Evolutionary conservation across 2,113 vertebrate genomes (phyloP).

Genomic region (Ailurus styani): DNA sequence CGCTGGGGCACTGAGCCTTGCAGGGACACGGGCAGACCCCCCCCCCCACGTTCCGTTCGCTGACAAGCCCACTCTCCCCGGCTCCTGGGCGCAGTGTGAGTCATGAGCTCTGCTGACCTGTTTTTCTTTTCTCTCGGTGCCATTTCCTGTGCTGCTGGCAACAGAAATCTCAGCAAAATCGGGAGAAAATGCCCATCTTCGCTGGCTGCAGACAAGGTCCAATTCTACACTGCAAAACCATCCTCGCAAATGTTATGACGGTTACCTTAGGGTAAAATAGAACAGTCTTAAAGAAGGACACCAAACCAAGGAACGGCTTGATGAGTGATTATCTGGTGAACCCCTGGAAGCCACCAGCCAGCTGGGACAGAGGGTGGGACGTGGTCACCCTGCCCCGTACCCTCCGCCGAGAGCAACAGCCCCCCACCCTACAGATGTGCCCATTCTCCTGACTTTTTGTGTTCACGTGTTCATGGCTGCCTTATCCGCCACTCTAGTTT

Average conservation of each 20-base stretch:
- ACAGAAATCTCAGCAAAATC: not conserved
- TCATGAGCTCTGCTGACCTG: not conserved
- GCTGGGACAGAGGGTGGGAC: not conserved
- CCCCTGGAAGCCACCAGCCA: not conserved
- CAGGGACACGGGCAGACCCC: too few species aligned
- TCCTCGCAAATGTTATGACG: not conserved
- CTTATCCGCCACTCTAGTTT: accelerated
- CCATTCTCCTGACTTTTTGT: accelerated
- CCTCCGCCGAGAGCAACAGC: not conserved
- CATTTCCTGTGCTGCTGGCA: not conserved
- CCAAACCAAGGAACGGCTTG: not conserved
- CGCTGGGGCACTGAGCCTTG: not conserved
- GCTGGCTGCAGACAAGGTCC: not conserved
- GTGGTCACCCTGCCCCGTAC: not conserved
- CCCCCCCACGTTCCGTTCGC: not conserved
- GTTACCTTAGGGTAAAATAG: not conserved
- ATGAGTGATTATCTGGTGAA: not conserved
- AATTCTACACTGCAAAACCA: not conserved
- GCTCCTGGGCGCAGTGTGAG: not conserved
- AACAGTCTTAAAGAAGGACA: not conserved
- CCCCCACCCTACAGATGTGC: not conserved
- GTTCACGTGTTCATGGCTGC: not conserved
- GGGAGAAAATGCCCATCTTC: not conserved
- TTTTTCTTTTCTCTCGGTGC: not conserved
- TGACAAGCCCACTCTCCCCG: not conserved